Base-by-base conservation (phyloP, 2,888 invertebrate species). In the Drosophila infuscata region DNA sequence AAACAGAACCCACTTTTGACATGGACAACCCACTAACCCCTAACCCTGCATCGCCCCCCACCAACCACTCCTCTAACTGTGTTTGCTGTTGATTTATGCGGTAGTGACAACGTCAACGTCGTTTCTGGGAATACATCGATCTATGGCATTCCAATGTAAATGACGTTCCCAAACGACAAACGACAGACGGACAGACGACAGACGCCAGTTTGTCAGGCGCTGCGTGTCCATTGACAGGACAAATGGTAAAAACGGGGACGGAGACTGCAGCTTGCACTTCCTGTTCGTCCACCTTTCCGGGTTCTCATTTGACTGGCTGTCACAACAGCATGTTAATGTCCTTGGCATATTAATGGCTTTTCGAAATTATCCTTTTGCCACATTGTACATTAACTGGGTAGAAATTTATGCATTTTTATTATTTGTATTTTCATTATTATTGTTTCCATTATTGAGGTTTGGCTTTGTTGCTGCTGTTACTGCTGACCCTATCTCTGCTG, bases 321-420 rank as follows among this genome's bases (percentile, higher is more conserved):
- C 89, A 89, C 79, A 87, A 88, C 87, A 87, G 72, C 76, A 77
- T 77, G 77, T 82, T 83, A 88, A 86, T 86, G 82, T 76, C 74
- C 56, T 36, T 72, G 76, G 79, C 69, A 75, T 87, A 87, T 88
- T 88, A 88, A 88, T 87, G 87, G 89, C 71, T 83, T 86, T 88
- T 81, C 81, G 76, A 83, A 81, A 86, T 88, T 88, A 88, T 87
- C 88, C 83, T 83, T 87, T 87, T 81, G 81, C 84, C 87, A 86
- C 88, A 87, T 88, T 79, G 76, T 72, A 29, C 41, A 62, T 70
- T 70, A 48, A 62, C 54, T 54, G 32, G 59, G 32, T 38, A 33
- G 54, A 71, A 79, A 83, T 81, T 76, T 71, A 84, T 86, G 68
- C 72, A 72, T 56, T 69, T 76, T 74, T 71, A 65, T 77, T 51